phyloP scores from a whole-genome alignment of 23 tunicate species.

The Halocynthia aurantium region DNA sequence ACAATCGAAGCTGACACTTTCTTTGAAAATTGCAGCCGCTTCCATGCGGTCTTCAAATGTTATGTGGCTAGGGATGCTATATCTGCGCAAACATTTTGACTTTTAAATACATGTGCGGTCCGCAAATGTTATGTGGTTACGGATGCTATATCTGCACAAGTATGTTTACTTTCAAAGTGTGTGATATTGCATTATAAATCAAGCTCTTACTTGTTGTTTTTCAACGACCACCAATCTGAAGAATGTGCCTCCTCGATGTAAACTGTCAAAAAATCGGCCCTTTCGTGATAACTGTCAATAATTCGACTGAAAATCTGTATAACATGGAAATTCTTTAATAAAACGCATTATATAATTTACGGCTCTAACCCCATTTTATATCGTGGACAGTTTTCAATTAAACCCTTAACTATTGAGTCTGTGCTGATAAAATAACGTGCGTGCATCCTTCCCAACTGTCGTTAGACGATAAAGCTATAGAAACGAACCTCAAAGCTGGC shows the following conservation, averaged over 20 bases:
- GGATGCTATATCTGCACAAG: background rate
- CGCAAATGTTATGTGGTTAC: background rate
- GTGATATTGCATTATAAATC: background rate
- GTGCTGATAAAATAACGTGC: no score
- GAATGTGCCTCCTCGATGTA: conserved; percentile 63
- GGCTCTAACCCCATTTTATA: no score
- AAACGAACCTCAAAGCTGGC: conserved; percentile 14
- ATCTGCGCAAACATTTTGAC: conserved; percentile 10
- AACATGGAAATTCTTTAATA: background rate
- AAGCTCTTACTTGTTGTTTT: conserved; percentile 27
- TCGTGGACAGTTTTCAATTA: no score
- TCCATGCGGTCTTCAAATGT: conserved; percentile 25
- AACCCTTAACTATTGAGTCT: no score
- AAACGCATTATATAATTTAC: background rate
- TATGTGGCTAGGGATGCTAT: conserved; percentile 22
- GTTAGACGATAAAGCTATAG: no score
- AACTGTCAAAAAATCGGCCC: conserved; percentile 29
- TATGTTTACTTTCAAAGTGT: background rate
- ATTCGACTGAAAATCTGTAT: conserved; percentile 19
- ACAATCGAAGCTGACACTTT: background rate
- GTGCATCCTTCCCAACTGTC: no score
- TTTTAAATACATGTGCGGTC: background rate
- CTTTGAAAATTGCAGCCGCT: conserved; percentile 35
- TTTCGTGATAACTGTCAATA: conserved; percentile 8
- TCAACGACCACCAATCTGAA: conserved; percentile 36